A percentile compares a stretch with the other conserved stretches of the same genome.
Conservation (phyloP, 2,113 vertebrate species). For the Narcine bancroftii region DNA sequence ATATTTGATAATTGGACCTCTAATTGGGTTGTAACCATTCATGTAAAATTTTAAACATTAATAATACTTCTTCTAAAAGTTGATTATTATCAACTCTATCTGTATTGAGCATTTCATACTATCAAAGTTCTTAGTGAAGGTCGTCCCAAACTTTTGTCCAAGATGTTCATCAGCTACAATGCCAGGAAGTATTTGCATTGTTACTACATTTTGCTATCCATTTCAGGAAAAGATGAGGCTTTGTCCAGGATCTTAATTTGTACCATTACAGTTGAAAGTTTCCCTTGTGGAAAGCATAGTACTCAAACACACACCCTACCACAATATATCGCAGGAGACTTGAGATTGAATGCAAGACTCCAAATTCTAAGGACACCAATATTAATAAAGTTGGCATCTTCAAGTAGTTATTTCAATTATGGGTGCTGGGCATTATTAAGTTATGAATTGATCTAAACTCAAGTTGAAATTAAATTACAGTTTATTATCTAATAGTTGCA, state of each 20-base stretch:
- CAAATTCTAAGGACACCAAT: background rate
- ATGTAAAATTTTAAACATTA: background rate
- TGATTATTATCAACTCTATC: background rate
- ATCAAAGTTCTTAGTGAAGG: background rate
- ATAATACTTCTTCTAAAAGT: background rate
- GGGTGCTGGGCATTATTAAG: background rate
- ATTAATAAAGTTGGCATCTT: slow-evolving; percentile 7
- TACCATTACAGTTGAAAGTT: background rate
- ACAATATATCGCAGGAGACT: background rate
- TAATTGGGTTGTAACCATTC: background rate
- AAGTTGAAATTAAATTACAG: background rate
- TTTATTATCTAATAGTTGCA: background rate
- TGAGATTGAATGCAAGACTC: background rate
- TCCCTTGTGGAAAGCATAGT: background rate
- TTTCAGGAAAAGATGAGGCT: background rate
- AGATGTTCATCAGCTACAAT: background rate
- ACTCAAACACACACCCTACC: background rate
- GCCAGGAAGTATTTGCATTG: background rate
- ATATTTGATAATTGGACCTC: background rate
- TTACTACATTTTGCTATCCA: background rate
- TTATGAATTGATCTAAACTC: background rate
- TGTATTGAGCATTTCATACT: background rate
- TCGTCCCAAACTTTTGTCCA: background rate
- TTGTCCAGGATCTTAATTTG: background rate
- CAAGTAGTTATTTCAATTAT: background rate